Base-by-base conservation (phyloP, 2,797 vertebrate genomes). In the Melanogrammus aeglefinus region DNA sequence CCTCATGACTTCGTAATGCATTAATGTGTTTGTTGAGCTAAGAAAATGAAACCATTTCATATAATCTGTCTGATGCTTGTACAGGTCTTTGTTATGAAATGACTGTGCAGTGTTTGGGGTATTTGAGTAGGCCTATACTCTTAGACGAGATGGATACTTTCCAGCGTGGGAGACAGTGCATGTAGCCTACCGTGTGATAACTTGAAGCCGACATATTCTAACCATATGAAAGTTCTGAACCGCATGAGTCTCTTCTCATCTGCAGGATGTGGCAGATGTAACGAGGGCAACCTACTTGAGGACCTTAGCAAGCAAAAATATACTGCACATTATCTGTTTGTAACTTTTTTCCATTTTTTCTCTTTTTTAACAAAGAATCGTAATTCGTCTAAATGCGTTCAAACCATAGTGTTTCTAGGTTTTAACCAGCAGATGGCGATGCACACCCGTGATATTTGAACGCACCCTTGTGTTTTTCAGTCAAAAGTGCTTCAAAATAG, bases 341-440 rank as follows among this genome's bases (percentile, higher is more conserved):
- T 1, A 51, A 57, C 18, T 57, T 63, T 63, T 63, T 63, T 63
- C 41, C 1, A 5, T 63, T 21, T 8, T 63, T 7, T 63, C n/a
- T 33, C 31, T 33, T 33, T 33, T 33, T 33, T 3, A 33, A 33
- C 31, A 33, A 33, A n/a, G 57, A 63, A 63, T n/a, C 4, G 3
- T 4, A 57, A 18, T 57, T 57, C 12, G 6, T 21, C n/a, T 5
- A 9, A 13, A 13, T 39, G 38, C 38, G 38, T 39, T 10, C 8
- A 39, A 39, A 39, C 8, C 9, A 38, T 38, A n/a, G 51, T 63
- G 21, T 1, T 63, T 27, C n/a, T 66, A 27, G 7, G 9, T 66
- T n/a, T 66, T 66, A 27, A 27, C 63, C 63, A 69, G n/a, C 63
- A 69, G 63, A 69, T 69, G 63, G 63, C 63, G 63, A 69, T 13